These are phyloP conservation scores for Grus americana DNA, from an alignment of 2,113 vertebrate genomes.

Conservation along the genomic window DNA sequence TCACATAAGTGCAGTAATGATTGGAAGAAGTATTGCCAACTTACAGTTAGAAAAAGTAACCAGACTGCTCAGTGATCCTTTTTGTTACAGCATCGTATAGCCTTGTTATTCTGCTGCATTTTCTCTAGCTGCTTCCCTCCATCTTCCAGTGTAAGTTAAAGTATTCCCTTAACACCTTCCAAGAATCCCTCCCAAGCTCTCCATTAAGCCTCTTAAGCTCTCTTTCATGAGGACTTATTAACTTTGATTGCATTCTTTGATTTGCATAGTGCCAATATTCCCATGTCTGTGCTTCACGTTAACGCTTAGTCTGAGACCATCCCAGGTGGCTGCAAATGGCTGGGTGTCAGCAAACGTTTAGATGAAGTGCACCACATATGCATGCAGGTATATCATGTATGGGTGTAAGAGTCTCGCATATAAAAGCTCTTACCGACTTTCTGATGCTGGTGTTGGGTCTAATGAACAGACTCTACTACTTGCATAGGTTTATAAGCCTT, in stretches of 20 bases:
- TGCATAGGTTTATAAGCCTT: slow-evolving; percentile 63
- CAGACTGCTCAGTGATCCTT: background rate
- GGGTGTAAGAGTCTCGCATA: background rate
- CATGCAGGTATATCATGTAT: slow-evolving; percentile 49
- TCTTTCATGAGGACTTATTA: background rate
- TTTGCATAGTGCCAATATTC: background rate
- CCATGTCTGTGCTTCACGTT: background rate
- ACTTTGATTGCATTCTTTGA: background rate
- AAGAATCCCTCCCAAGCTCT: background rate
- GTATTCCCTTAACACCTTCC: background rate
- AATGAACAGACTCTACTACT: slow-evolving; percentile 59
- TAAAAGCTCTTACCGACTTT: background rate
- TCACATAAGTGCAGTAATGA: background rate
- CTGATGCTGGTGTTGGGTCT: slow-evolving; percentile 64
- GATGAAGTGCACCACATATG: slow-evolving; percentile 10
- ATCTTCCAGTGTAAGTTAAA: background rate
- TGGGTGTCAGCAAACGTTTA: background rate
- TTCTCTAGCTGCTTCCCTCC: background rate
- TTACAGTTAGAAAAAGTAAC: background rate
- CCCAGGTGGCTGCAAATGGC: background rate
- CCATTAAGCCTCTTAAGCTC: background rate
- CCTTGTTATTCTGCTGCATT: background rate
- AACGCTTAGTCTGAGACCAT: background rate
- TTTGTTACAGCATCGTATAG: background rate
- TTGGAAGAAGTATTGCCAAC: background rate